These are phyloP conservation scores for Odocoileus hemionus DNA, from an alignment of 2,113 vertebrate genomes.

Conservation along the genomic window DNA sequence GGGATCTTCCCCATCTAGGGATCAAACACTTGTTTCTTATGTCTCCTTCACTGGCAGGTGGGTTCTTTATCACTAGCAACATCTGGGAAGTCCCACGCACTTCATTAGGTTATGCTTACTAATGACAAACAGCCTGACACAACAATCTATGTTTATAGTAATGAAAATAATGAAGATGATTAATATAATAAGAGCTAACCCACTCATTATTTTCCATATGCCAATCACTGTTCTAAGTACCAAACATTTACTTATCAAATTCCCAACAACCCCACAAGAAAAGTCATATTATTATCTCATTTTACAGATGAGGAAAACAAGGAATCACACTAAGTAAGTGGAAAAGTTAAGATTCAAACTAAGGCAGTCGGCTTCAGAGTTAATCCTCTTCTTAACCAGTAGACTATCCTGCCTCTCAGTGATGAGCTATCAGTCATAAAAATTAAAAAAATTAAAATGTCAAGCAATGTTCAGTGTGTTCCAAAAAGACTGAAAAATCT, in stretches of 20 bases:
- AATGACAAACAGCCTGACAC: neutral
- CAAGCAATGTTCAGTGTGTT: neutral
- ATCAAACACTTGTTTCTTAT: neutral
- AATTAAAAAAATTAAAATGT: neutral
- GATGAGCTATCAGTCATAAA: neutral
- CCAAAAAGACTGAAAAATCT: neutral
- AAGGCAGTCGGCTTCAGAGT: neutral
- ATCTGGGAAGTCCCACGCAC: neutral
- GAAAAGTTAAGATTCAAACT: constrained; percentile 9
- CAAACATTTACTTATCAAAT: neutral
- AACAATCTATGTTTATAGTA: neutral
- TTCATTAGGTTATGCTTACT: neutral
- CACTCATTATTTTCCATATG: neutral
- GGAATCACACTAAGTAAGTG: neutral
- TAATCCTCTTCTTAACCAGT: neutral
- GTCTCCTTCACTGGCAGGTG: neutral
- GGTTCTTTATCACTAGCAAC: neutral
- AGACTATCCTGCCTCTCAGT: neutral
- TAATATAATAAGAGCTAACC: neutral
- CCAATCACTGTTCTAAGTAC: neutral
- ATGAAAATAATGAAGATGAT: neutral
- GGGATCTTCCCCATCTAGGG: neutral
- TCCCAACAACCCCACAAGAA: neutral
- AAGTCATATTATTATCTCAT: neutral
- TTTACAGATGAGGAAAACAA: neutral